phyloP scores from a whole-genome alignment of 2,113 vertebrate species.

The Pseudopodoces humilis region DNA sequence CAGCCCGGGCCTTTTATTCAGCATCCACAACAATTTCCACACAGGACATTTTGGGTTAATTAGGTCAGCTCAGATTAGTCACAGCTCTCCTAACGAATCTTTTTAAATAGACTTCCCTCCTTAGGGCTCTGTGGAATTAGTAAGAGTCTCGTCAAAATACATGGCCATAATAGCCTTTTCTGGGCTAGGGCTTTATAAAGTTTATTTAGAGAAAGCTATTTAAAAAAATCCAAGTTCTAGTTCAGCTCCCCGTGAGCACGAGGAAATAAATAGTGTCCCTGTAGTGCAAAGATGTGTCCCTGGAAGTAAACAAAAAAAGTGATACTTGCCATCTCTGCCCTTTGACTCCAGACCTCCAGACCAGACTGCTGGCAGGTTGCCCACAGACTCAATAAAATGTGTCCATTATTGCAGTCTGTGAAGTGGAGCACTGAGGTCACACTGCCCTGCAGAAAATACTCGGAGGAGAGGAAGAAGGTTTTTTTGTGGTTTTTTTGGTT shows the following conservation, averaged over 20 bases:
- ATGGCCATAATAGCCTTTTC: neutral
- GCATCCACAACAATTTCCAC: constrained; percentile 13
- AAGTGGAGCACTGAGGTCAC: constrained; percentile 11
- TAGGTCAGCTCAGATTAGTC: constrained; percentile 59
- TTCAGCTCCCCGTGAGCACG: neutral
- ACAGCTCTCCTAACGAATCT: constrained; percentile 34
- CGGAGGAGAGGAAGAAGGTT: neutral
- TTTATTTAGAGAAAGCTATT: constrained; percentile 45
- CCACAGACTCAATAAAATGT: constrained; percentile 29
- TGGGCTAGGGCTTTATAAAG: constrained; percentile 5
- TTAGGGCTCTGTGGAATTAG: neutral
- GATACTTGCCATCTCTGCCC: constrained; percentile 30
- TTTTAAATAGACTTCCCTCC: constrained; percentile 44
- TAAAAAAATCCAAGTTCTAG: constrained; percentile 9
- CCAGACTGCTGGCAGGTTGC: constrained; percentile 13
- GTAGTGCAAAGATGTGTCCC: neutral
- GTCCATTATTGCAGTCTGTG: constrained; percentile 16
- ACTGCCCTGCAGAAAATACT: neutral
- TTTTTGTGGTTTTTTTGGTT: neutral
- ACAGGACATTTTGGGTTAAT: constrained; percentile 59
- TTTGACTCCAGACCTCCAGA: constrained; percentile 35
- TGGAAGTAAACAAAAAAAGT: constrained; percentile 46
- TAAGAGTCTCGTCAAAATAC: constrained; percentile 20
- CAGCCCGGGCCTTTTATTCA: neutral
- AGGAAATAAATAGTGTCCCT: constrained; percentile 31